Percentiles rank a stretch among this genome's conserved stretches.
phyloP scores from a whole-genome alignment of 2,797 vertebrate genomes.

The Lycodopsis pacificus region DNA sequence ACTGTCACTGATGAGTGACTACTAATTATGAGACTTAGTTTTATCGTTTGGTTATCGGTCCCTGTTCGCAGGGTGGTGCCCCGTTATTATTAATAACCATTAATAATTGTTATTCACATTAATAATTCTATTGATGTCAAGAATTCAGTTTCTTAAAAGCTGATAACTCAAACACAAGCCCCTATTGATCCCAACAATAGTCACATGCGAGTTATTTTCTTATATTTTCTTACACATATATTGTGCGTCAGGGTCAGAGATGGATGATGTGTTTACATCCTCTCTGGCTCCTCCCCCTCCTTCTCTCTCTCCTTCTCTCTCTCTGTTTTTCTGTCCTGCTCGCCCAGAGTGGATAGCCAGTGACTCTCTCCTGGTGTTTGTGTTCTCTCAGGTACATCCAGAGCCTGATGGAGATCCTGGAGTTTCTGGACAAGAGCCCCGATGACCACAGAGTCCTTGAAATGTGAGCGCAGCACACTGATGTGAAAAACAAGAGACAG shows the following conservation, averaged over 20 bases:
- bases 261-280: conserved; percentile 27
- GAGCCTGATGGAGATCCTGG: conserved; percentile 91
- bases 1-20: too few relatives aligned
- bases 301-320: not conserved
- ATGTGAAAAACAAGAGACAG: not conserved
- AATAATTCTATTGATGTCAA: too few relatives aligned
- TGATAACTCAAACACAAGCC: too few relatives aligned
- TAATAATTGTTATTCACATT: too few relatives aligned
- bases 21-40: too few relatives aligned
- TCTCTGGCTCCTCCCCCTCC: not conserved
- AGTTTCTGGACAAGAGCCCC: conserved; percentile 87
- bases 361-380: not conserved
- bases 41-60: too few relatives aligned
- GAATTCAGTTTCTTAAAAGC: too few relatives aligned
- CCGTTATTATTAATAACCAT: too few relatives aligned
- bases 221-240: not conserved
- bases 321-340: not conserved
- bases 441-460: conserved; percentile 86
- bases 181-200: too few relatives aligned
- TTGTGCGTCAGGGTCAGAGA: not conserved
- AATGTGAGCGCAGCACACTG: conserved; percentile 80
- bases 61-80: too few relatives aligned
- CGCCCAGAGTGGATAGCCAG: not conserved
- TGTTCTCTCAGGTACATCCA: conserved; percentile 86
- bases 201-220: not conserved